Conservation (phyloP, 1,140 invertebrate genomes). For the Holotrichia oblita region DNA sequence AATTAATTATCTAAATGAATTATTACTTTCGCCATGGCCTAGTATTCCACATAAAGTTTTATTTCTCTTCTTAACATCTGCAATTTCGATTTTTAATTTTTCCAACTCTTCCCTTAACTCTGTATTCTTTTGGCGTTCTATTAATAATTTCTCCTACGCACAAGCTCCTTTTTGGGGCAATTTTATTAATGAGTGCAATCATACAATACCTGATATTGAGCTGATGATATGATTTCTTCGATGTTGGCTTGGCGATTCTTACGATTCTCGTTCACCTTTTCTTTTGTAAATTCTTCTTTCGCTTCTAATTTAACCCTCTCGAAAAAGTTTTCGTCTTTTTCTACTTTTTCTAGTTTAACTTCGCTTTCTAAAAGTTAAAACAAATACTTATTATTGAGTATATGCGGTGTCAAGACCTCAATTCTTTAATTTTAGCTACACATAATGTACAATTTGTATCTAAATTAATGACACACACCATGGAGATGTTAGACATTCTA, state of each 20-base stretch:
- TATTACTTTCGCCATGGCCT: conserved; percentile 81
- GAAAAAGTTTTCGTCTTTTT: conserved; percentile 69
- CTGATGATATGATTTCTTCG: conserved; percentile 55
- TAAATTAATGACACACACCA: too few species aligned
- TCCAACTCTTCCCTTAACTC: conserved; percentile 70
- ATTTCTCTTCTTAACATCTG: conserved; percentile 79
- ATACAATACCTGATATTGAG: conserved; percentile 54
- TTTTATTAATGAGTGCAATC: not conserved
- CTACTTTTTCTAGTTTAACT: conserved; percentile 37
- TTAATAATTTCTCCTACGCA: conserved; percentile 69
- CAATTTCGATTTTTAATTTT: conserved; percentile 72
- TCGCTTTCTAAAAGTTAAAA: not conserved
- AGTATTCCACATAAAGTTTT: conserved; percentile 81
- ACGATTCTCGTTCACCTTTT: conserved; percentile 70
- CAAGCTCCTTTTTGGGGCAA: not conserved
- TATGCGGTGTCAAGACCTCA: too few species aligned
- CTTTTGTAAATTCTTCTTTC: conserved; percentile 71
- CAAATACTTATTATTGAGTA: too few species aligned
- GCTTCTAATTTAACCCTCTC: conserved; percentile 73
- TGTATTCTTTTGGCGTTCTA: conserved; percentile 72
- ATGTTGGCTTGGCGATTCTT: conserved; percentile 58
- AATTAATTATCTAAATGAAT: conserved; percentile 34
- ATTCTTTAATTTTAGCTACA: too few species aligned
- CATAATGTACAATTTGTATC: too few species aligned
- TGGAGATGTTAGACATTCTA: too few species aligned